Conservation (phyloP, 2,888 invertebrate genomes). For the Eupeodes latifasciatus region DNA sequence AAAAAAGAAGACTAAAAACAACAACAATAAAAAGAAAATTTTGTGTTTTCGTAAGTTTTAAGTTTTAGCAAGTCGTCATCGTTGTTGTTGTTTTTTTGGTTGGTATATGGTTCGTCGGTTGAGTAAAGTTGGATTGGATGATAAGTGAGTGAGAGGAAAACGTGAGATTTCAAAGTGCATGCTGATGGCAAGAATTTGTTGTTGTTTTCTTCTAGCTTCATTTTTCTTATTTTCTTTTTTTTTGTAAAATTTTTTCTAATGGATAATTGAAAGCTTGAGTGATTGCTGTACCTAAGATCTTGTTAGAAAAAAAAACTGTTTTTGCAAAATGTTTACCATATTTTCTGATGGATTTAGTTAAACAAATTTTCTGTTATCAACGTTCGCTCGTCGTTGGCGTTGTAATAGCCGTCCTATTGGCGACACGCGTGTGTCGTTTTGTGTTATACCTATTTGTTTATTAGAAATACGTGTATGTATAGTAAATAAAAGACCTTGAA, state of each 20-base stretch:
- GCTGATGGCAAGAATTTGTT: constrained; percentile 34
- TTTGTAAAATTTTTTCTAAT: constrained; percentile 17
- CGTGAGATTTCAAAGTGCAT: constrained; percentile 43
- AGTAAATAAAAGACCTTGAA: no score
- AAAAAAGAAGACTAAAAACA: constrained; percentile 14
- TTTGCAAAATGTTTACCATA: constrained; percentile 46
- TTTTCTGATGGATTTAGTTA: constrained; percentile 25
- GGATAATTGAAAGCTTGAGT: constrained; percentile 55
- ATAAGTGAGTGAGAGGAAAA: constrained; percentile 56
- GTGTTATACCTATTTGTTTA: constrained; percentile 11
- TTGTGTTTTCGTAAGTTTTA: constrained; percentile 55
- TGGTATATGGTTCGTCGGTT: neutral
- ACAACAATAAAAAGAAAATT: neutral
- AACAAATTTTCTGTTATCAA: constrained; percentile 55
- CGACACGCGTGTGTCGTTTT: neutral
- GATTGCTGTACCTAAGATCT: constrained; percentile 53
- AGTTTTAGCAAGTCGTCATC: constrained; percentile 42
- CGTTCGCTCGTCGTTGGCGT: neutral
- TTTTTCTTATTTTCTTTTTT: neutral
- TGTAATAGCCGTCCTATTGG: neutral
- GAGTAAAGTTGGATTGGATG: constrained; percentile 1
- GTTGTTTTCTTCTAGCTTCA: constrained; percentile 2
- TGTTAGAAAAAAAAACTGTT: constrained; percentile 34
- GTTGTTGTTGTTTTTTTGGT: neutral
- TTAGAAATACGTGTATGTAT: neutral